These are phyloP conservation scores for Xestia c-nigrum DNA, from an alignment of 2,888 invertebrate genomes.

Conservation along the genomic window DNA sequence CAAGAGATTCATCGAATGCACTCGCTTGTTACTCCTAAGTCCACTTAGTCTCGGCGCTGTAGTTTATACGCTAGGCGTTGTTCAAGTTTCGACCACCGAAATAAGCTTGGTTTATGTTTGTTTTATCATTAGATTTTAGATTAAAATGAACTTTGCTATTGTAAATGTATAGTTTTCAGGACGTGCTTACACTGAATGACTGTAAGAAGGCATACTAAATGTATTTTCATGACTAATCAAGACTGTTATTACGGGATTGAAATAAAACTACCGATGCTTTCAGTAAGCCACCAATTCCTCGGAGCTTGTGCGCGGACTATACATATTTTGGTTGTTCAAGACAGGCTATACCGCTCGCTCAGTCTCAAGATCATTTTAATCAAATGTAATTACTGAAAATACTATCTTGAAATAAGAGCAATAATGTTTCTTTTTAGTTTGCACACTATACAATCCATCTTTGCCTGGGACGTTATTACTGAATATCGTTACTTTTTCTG, in stretches of 20 bases:
- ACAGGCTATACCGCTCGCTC: background rate
- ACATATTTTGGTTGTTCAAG: background rate
- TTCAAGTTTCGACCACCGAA: constrained; percentile 47
- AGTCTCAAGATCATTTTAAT: background rate
- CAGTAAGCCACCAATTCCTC: too few relatives aligned
- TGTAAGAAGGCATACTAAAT: background rate
- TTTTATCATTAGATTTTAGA: constrained; percentile 21
- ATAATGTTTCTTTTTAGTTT: background rate
- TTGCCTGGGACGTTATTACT: background rate
- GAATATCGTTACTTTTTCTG: background rate
- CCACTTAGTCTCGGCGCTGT: constrained; percentile 44
- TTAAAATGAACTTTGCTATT: constrained; percentile 24
- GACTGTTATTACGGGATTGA: background rate
- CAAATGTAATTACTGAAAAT: background rate
- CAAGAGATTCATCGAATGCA: constrained; percentile 38
- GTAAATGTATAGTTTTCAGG: constrained; percentile 3
- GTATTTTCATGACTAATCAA: background rate
- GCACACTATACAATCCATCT: background rate
- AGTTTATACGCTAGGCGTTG: constrained; percentile 36
- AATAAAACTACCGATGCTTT: too few relatives aligned
- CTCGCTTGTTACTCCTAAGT: constrained; percentile 44
- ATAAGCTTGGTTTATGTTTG: constrained; percentile 34
- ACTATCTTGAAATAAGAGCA: background rate
- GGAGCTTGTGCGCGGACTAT: too few relatives aligned
- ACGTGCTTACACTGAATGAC: background rate